phyloP scores from a whole-genome alignment of 2,113 vertebrate species.

The Sminthopsis crassicaudata region DNA sequence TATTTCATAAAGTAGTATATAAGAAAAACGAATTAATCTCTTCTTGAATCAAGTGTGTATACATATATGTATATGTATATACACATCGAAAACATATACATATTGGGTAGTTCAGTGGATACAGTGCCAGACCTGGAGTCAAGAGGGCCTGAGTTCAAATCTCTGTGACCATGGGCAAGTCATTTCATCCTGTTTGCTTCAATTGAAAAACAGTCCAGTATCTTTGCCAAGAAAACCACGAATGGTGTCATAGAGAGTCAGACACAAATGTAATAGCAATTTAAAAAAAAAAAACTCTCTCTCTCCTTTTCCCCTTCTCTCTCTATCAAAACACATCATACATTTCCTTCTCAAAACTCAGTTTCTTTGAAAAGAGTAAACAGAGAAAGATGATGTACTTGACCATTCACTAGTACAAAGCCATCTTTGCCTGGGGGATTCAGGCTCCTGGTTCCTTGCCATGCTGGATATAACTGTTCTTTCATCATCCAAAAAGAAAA shows the following conservation, averaged over 20 bases:
- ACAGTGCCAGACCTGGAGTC: not conserved
- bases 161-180: not conserved
- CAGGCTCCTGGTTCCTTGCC: not conserved
- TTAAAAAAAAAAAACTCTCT: too few relatives aligned
- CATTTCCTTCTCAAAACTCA: not conserved
- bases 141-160: not conserved
- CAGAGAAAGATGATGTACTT: not conserved
- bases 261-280: not conserved
- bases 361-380: not conserved
- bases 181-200: not conserved
- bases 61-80: not conserved
- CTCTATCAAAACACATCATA: not conserved
- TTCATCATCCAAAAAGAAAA: slow-evolving; percentile 3
- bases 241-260: not conserved
- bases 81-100: not conserved
- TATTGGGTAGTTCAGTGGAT: not conserved
- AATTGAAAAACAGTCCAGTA: not conserved
- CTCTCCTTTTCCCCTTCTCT: too few relatives aligned
- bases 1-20: not conserved
- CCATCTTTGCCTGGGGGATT: slow-evolving; percentile 8
- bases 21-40: not conserved
- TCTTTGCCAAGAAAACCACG: not conserved
- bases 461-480: slow-evolving; percentile 22
- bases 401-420: slow-evolving; percentile 17
- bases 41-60: not conserved